Conservation (phyloP, 92 coral and sea anemone species). For the Epizoanthus illoricatus region DNA sequence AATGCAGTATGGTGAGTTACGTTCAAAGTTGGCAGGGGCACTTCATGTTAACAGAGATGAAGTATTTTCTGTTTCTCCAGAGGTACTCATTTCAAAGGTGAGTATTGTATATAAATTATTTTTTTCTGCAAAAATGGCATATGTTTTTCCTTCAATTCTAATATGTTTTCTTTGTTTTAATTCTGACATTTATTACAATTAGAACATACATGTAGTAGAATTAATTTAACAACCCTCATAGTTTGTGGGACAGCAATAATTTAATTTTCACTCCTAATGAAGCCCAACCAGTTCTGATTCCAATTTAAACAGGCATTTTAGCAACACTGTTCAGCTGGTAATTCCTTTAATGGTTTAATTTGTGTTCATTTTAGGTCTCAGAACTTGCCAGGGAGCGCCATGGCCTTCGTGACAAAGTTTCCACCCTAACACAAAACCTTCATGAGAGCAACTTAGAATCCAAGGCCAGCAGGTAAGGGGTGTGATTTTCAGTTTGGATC, state of each 20-base stretch:
- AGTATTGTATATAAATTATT: neutral
- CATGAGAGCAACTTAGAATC: conserved; percentile 96
- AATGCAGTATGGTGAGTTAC: conserved; percentile 76
- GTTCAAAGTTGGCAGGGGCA: conserved; percentile 69
- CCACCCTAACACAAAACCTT: conserved; percentile 75
- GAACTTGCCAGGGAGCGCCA: conserved; percentile 76
- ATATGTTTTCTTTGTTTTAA: too few relatives aligned
- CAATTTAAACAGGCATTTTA: too few relatives aligned
- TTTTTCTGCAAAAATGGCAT: too few relatives aligned
- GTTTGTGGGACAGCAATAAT: neutral
- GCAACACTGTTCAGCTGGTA: too few relatives aligned
- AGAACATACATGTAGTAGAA: too few relatives aligned
- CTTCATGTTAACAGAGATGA: conserved; percentile 67
- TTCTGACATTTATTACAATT: too few relatives aligned
- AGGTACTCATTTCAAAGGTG: conserved; percentile 78
- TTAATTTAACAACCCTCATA: too few relatives aligned
- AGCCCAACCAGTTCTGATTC: too few relatives aligned
- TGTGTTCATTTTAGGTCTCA: conserved; percentile 58
- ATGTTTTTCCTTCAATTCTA: too few relatives aligned
- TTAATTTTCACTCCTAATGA: neutral
- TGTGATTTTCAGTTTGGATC: neutral
- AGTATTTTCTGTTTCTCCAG: conserved; percentile 57
- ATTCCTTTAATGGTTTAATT: neutral
- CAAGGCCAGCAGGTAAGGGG: conserved; percentile 93
- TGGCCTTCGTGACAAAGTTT: conserved; percentile 68